These are phyloP conservation scores for Platalea minor DNA, from an alignment of 2,797 vertebrate species.

Conservation along the genomic window DNA sequence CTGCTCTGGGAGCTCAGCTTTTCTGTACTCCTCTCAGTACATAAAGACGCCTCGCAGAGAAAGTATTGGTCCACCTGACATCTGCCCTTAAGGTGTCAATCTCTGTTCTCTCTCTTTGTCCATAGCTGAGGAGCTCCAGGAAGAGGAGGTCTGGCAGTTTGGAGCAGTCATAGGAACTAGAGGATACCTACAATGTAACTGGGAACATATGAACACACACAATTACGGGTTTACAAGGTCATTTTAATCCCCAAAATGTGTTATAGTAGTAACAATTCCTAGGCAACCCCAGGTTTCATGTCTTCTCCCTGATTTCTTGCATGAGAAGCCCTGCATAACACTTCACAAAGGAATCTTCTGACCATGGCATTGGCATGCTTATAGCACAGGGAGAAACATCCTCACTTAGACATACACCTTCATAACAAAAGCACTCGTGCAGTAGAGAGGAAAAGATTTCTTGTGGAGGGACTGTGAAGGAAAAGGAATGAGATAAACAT, in stretches of 20 bases:
- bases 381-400: background rate
- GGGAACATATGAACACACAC: background rate
- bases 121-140: background rate
- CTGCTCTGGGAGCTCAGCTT: background rate
- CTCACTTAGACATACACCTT: fast-evolving
- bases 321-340: background rate
- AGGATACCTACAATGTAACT: background rate
- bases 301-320: background rate
- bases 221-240: background rate
- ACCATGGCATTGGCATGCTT: background rate
- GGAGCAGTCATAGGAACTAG: background rate
- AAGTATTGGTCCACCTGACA: background rate
- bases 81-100: background rate
- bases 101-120: background rate
- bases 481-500: background rate
- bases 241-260: fast-evolving
- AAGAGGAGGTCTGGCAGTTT: background rate
- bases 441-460: background rate
- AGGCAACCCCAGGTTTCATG: background rate
- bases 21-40: background rate
- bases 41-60: background rate
- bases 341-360: background rate
- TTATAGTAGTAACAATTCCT: background rate
- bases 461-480: background rate
- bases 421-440: background rate